Evolutionary conservation across 2,797 vertebrate species (phyloP).

Genomic region (Valencia hispanica): DNA sequence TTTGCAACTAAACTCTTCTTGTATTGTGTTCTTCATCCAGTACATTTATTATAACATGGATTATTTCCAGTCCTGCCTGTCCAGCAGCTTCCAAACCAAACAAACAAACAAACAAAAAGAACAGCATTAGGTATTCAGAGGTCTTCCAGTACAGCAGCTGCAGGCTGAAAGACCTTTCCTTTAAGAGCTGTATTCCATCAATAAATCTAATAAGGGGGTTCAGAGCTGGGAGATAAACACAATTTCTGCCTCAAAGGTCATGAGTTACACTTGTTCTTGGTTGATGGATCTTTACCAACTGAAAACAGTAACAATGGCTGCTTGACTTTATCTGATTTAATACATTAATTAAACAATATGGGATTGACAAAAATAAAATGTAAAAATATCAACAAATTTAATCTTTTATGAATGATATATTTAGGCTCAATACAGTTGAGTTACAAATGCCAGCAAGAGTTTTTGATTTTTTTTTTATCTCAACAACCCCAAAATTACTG

Average conservation of each 20-base stretch:
- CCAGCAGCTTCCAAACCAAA: slow-evolving; percentile 32
- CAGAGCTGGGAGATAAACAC: slow-evolving; percentile 25
- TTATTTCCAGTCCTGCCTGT: slow-evolving; percentile 12
- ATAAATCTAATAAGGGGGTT: slow-evolving; percentile 21
- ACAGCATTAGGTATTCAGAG: neutral
- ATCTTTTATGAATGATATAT: too few relatives aligned
- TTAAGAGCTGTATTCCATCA: slow-evolving; percentile 20
- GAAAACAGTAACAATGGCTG: slow-evolving; percentile 6
- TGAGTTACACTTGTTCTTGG: slow-evolving; percentile 10
- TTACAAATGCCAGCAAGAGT: too few relatives aligned
- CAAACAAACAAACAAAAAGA: slow-evolving; percentile 32
- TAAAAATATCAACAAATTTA: too few relatives aligned
- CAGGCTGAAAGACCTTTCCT: slow-evolving; percentile 22
- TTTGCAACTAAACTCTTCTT: slow-evolving; percentile 8
- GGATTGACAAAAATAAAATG: too few relatives aligned
- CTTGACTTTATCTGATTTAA: too few relatives aligned
- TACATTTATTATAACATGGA: neutral
- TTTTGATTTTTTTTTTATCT: too few relatives aligned
- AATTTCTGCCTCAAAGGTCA: slow-evolving; percentile 30
- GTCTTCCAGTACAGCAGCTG: slow-evolving; percentile 25
- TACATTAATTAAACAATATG: too few relatives aligned
- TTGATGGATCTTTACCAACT: slow-evolving; percentile 15
- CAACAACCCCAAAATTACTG: too few relatives aligned
- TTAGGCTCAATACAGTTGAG: too few relatives aligned
- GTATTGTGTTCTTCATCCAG: slow-evolving; percentile 17